Percentiles rank a stretch among this genome's conserved stretches.
Conservation (phyloP, 2,888 invertebrate genomes). For the Perdita meconis region DNA sequence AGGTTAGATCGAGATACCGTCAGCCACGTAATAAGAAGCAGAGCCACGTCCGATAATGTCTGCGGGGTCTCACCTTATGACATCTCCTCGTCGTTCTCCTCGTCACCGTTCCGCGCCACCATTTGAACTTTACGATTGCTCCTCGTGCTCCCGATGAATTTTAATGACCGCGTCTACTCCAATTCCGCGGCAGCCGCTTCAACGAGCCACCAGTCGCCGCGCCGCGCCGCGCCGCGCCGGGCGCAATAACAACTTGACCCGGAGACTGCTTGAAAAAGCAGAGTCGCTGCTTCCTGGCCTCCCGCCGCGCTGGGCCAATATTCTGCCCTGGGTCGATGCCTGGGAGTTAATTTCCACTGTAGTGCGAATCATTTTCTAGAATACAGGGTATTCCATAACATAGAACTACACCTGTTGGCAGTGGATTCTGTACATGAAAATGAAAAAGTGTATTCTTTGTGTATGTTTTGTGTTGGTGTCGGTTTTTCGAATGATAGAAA, state of each 20-base stretch:
- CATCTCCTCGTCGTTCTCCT: conserved; percentile 38
- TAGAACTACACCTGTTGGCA: too few species aligned
- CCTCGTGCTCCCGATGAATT: conserved; percentile 68
- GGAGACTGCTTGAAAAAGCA: conserved; percentile 7
- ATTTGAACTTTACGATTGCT: conserved; percentile 69
- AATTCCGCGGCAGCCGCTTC: conserved; percentile 46
- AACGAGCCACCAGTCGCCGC: conserved; percentile 31
- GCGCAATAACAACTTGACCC: conserved; percentile 39
- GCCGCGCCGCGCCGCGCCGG: too few species aligned
- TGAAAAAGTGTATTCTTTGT: too few species aligned
- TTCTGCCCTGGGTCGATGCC: too few species aligned
- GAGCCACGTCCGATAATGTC: conserved; percentile 32
- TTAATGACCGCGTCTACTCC: conserved; percentile 61
- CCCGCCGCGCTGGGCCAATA: neutral
- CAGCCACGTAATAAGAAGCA: conserved; percentile 30
- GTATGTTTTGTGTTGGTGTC: too few species aligned
- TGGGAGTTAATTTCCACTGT: too few species aligned
- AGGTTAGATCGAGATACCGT: conserved; percentile 11
- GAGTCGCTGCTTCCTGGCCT: neutral
- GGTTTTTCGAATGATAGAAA: too few species aligned
- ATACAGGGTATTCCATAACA: too few species aligned
- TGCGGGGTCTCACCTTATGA: conserved; percentile 27
- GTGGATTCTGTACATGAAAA: too few species aligned
- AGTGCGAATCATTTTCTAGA: too few species aligned
- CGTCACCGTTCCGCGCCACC: conserved; percentile 29